Evolutionary conservation across 2,888 invertebrate genomes (phyloP).

Genomic region (Lasioglossum villosulum): DNA sequence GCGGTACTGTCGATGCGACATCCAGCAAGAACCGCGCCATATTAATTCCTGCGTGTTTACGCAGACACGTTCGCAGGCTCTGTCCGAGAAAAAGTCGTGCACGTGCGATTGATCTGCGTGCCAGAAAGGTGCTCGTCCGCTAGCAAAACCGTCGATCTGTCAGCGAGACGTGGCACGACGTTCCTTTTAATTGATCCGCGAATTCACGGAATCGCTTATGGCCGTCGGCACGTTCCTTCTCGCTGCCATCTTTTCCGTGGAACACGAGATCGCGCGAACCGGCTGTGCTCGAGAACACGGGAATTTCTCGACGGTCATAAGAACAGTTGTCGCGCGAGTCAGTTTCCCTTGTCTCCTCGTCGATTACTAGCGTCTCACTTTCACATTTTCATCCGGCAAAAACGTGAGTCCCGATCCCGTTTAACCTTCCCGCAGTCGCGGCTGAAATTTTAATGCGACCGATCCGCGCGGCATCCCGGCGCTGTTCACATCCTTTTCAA

Average conservation of each 20-base stretch:
- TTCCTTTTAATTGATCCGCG: slow-evolving; percentile 60
- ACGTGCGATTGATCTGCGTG: slow-evolving; percentile 46
- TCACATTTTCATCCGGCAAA: slow-evolving; percentile 28
- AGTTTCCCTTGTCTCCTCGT: slow-evolving; percentile 45
- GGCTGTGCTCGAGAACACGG: slow-evolving; percentile 25
- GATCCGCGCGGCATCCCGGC: background rate
- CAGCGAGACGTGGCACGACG: slow-evolving; percentile 16
- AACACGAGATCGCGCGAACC: slow-evolving; percentile 34
- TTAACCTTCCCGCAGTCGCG: background rate
- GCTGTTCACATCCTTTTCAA: background rate
- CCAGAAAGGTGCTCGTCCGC: slow-evolving; percentile 12
- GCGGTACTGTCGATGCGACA: slow-evolving; percentile 23
- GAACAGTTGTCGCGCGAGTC: slow-evolving; percentile 44
- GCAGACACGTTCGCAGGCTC: slow-evolving; percentile 7
- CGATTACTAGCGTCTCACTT: slow-evolving; percentile 37
- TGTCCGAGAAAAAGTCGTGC: slow-evolving; percentile 44
- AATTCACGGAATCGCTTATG: slow-evolving; percentile 51
- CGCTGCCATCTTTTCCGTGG: slow-evolving; percentile 36
- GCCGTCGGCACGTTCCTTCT: slow-evolving; percentile 26
- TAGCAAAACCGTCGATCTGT: slow-evolving; percentile 52
- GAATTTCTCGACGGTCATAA: slow-evolving; percentile 39
- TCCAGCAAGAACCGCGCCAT: slow-evolving; percentile 44
- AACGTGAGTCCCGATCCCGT: background rate
- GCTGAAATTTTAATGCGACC: background rate
- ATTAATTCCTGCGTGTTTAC: slow-evolving; percentile 52